These are phyloP conservation scores for Phortica magna DNA, from an alignment of 2,888 invertebrate species.

Conservation along the genomic window DNA sequence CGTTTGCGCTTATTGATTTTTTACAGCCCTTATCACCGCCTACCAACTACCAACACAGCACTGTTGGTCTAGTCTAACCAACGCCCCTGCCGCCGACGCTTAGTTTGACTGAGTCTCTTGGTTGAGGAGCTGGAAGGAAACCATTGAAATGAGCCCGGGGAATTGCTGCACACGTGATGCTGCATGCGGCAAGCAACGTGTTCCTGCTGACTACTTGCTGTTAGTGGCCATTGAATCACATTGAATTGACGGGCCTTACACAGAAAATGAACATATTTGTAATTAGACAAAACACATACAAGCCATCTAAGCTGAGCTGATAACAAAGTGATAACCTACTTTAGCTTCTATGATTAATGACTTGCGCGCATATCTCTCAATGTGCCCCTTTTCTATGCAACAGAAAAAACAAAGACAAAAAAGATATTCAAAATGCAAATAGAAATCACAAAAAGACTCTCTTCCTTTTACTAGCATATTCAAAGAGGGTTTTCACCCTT, in stretches of 20 bases:
- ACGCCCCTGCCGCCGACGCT: too few relatives aligned
- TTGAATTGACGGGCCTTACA: not conserved
- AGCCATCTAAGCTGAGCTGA: constrained; percentile 19
- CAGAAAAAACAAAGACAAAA: not conserved
- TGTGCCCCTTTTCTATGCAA: not conserved
- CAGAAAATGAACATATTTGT: not conserved
- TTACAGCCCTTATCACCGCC: not conserved
- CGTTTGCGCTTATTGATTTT: constrained; percentile 8
- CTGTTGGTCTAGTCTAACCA: not conserved
- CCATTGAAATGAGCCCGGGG: too few relatives aligned
- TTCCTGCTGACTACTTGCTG: not conserved
- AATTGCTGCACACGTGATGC: not conserved
- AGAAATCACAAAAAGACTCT: not conserved
- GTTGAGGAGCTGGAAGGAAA: too few relatives aligned
- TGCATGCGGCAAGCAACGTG: not conserved
- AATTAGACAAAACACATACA: not conserved
- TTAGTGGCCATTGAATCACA: not conserved
- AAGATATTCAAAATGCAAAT: not conserved
- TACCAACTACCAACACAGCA: not conserved
- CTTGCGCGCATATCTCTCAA: not conserved
- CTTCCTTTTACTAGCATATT: not conserved
- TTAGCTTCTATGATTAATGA: constrained; percentile 31
- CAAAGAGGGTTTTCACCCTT: not conserved
- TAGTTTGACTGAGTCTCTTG: too few relatives aligned
- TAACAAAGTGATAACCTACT: constrained; percentile 4